These are phyloP conservation scores for Siphlonurus alternatus DNA, from an alignment of 2,888 invertebrate species.

Conservation along the genomic window DNA sequence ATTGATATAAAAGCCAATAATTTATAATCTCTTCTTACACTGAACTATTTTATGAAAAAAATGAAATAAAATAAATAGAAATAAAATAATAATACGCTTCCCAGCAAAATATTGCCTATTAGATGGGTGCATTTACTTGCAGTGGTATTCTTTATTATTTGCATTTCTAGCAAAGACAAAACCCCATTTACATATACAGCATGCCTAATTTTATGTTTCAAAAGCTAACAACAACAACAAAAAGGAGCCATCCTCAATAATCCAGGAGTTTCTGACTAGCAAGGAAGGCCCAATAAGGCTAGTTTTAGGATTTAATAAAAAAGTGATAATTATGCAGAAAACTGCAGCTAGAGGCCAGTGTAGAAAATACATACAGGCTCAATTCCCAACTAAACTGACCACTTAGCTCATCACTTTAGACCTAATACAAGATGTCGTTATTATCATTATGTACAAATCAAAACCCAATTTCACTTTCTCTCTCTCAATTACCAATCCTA, in stretches of 20 bases:
- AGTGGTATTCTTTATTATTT: too few species aligned
- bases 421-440: neutral
- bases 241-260: neutral
- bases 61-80: neutral
- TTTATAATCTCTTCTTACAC: neutral
- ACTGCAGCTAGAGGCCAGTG: too few species aligned
- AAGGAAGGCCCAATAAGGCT: neutral
- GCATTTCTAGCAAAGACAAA: too few species aligned
- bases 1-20: neutral
- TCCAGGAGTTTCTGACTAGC: neutral
- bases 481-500: neutral
- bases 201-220: neutral
- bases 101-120: neutral
- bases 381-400: too few species aligned
- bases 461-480: neutral
- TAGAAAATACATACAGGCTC: too few species aligned
- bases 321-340: too few species aligned
- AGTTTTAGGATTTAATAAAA: neutral
- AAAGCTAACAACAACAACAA: neutral
- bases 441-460: neutral
- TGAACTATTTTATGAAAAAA: neutral
- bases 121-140: neutral
- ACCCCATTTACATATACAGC: too few species aligned
- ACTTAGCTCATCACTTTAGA: neutral
- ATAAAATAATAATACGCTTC: too few species aligned